Percentiles rank a stretch among this genome's conserved stretches.
Evolutionary conservation across 2,888 invertebrate genomes (phyloP).

Genomic region (Adelphocoris suturalis): DNA sequence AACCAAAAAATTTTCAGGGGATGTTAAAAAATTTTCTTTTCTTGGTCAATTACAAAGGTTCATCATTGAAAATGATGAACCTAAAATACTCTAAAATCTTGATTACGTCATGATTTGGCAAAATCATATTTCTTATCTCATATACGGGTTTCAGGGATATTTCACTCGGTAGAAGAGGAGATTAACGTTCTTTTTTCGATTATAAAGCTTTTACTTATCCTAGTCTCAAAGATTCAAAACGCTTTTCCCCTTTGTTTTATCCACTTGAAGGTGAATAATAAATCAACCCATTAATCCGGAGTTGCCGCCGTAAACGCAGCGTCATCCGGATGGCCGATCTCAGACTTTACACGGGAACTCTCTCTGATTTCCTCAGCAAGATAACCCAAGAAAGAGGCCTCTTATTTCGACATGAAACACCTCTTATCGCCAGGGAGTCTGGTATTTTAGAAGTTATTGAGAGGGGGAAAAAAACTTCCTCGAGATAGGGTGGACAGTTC

Average conservation of each 20-base stretch:
- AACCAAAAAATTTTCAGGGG: too few relatives aligned
- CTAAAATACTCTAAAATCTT: too few relatives aligned
- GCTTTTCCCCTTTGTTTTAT: not conserved
- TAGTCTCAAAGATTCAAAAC: not conserved
- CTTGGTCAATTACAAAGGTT: too few relatives aligned
- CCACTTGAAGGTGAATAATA: conserved; percentile 24
- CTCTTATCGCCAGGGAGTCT: not conserved
- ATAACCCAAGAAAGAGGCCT: not conserved
- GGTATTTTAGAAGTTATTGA: not conserved
- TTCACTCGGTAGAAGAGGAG: too few relatives aligned
- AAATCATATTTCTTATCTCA: too few relatives aligned
- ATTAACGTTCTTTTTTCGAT: too few relatives aligned
- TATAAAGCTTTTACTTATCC: not conserved
- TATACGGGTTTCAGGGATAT: too few relatives aligned
- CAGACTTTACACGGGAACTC: not conserved
- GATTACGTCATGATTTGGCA: too few relatives aligned
- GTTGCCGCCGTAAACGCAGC: conserved; percentile 23
- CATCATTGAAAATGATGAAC: too few relatives aligned
- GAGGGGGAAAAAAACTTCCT: too few relatives aligned
- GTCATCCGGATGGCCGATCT: conserved; percentile 9
- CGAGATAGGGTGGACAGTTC: too few relatives aligned
- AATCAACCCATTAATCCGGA: conserved; percentile 17
- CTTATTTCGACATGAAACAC: not conserved
- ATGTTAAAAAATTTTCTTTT: too few relatives aligned
- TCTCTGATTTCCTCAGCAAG: not conserved